Conservation (phyloP, 2,797 vertebrate species). For the Aldrovandia affinis region DNA sequence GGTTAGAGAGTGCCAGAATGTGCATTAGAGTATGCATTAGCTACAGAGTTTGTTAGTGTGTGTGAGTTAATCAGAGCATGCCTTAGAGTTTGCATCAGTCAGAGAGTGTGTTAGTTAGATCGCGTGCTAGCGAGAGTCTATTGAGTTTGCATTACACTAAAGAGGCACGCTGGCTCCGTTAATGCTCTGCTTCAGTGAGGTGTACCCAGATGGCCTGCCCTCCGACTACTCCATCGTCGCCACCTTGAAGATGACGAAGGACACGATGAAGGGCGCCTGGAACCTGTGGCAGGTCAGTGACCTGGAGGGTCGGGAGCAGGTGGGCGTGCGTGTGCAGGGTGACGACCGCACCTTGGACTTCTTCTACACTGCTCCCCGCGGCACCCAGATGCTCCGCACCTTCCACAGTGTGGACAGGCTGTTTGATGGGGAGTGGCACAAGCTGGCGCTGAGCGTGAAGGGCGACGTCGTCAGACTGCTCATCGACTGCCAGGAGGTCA, state of each 20-base stretch:
- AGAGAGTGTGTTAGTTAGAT: not conserved
- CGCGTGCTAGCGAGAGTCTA: too few relatives aligned
- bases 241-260: slow-evolving; percentile 73
- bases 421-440: slow-evolving; percentile 78
- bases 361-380: slow-evolving; percentile 63
- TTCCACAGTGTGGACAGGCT: slow-evolving; percentile 63
- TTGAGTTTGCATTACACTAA: not conserved
- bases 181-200: not conserved
- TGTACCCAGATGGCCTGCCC: slow-evolving; percentile 71
- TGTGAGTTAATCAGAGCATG: too few relatives aligned
- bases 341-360: slow-evolving; percentile 65
- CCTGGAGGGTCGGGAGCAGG: slow-evolving; percentile 65
- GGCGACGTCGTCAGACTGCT: slow-evolving; percentile 67
- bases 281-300: slow-evolving; percentile 78
- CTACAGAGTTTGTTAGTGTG: not conserved
- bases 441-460: slow-evolving; percentile 71
- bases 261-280: slow-evolving; percentile 61
- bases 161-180: not conserved
- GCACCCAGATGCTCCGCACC: slow-evolving; percentile 63
- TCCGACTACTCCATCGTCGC: slow-evolving; percentile 70
- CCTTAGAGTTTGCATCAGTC: not conserved
- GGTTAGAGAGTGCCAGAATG: not conserved
- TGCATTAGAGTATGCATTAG: not conserved
- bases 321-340: slow-evolving; percentile 67
- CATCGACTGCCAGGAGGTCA: slow-evolving; percentile 70